These are phyloP conservation scores for Syngnathus acus DNA, from an alignment of 2,797 vertebrate species.

Conservation along the genomic window DNA sequence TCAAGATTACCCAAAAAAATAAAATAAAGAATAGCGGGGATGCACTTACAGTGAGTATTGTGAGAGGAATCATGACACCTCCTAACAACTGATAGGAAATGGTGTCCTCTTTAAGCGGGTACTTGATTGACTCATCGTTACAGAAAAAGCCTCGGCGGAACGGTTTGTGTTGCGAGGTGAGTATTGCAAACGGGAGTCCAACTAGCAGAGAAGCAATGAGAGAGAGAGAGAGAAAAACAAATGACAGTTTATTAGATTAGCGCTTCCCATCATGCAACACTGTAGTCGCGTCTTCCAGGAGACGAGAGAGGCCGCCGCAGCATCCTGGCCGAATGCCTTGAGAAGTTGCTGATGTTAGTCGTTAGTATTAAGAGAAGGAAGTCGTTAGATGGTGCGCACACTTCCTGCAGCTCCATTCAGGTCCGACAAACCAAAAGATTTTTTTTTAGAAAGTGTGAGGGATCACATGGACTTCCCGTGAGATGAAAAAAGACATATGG, in stretches of 20 bases:
- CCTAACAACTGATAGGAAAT: constrained; percentile 94
- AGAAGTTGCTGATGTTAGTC: constrained; percentile 12
- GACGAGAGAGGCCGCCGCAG: neutral
- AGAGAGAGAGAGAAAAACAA: constrained; percentile 24
- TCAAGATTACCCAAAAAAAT: constrained; percentile 5
- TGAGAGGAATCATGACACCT: constrained; percentile 88
- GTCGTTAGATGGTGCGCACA: neutral
- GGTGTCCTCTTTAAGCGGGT: constrained; percentile 94
- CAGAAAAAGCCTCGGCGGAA: constrained; percentile 96
- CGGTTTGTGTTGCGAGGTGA: constrained; percentile 78
- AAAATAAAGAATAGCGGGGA: constrained; percentile 22
- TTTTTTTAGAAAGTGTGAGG: neutral
- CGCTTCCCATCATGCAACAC: constrained; percentile 33
- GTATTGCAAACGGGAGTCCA: constrained; percentile 95
- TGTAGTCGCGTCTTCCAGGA: neutral
- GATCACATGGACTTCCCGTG: neutral
- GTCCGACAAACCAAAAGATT: neutral
- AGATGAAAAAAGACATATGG: constrained; percentile 14
- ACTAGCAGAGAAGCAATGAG: constrained; percentile 82
- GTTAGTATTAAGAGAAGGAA: neutral
- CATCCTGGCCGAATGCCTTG: neutral
- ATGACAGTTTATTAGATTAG: constrained; percentile 40
- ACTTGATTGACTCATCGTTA: constrained; percentile 95
- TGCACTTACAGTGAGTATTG: constrained; percentile 90
- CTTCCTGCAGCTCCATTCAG: neutral